phyloP scores from a whole-genome alignment of 2,888 invertebrate genomes.

The Lypha dubia region DNA sequence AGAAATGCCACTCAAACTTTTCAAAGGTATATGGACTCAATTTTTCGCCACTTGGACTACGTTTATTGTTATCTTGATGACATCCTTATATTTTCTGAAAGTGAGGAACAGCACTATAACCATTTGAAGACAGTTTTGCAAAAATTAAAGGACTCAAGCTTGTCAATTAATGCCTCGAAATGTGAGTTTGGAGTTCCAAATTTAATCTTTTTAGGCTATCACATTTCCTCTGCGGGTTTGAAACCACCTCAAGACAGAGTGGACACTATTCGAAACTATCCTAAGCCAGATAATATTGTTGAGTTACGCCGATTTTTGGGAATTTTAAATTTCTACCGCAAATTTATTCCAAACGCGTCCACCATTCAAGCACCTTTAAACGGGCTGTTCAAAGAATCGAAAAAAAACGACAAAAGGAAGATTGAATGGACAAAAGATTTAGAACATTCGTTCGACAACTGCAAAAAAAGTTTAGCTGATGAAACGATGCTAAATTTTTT shows the following conservation, averaged over 20 bases:
- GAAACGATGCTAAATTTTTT: slow-evolving; percentile 32
- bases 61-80: slow-evolving; percentile 77
- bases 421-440: slow-evolving; percentile 22
- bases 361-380: slow-evolving; percentile 42
- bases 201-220: slow-evolving; percentile 38
- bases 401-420: slow-evolving; percentile 46
- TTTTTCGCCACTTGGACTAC: slow-evolving; percentile 74
- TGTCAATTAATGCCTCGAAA: slow-evolving; percentile 74
- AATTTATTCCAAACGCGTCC: slow-evolving; percentile 59
- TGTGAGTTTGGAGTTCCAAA: slow-evolving; percentile 66
- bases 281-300: slow-evolving; percentile 33
- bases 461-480: slow-evolving; percentile 10
- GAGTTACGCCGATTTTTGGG: slow-evolving; percentile 60
- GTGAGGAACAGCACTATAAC: slow-evolving; percentile 66
- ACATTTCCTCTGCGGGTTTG: slow-evolving; percentile 3
- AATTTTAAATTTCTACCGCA: slow-evolving; percentile 64
- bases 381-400: slow-evolving; percentile 42
- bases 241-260: slow-evolving; percentile 41
- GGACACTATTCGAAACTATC: not conserved
- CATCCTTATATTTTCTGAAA: slow-evolving; percentile 74
- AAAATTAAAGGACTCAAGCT: slow-evolving; percentile 70
- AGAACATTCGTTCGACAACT: slow-evolving; percentile 17
- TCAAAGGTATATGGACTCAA: slow-evolving; percentile 78
- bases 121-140: slow-evolving; percentile 72
- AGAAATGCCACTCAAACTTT: slow-evolving; percentile 80